phyloP scores from a whole-genome alignment of 92 coral and sea anemone species.

The Palythoa grandiflora region DNA sequence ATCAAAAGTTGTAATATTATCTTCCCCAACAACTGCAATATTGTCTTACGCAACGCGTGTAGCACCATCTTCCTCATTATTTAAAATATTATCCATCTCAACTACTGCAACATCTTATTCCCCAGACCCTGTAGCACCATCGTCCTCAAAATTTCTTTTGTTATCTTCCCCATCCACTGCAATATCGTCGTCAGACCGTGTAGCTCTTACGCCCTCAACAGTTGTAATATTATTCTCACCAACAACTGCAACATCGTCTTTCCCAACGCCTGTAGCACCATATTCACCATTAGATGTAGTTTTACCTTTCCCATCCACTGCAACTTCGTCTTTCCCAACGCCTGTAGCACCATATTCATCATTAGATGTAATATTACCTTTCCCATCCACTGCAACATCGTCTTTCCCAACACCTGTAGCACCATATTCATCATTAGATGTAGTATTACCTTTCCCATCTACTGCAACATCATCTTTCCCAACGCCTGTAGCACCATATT shows the following conservation, averaged over 20 bases:
- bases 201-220: neutral
- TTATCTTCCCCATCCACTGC: neutral
- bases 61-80: neutral
- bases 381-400: no score
- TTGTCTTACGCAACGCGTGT: neutral
- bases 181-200: neutral
- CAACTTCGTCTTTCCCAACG: no score
- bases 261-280: neutral
- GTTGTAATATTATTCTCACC: neutral
- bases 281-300: no score
- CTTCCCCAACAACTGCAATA: neutral
- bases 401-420: neutral
- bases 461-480: no score
- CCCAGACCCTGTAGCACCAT: neutral
- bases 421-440: no score
- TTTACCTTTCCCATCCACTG: no score
- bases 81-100: neutral
- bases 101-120: neutral
- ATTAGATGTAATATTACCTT: neutral
- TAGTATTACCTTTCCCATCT: no score
- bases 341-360: no score
- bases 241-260: neutral
- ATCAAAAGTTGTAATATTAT: neutral
- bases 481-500: no score
- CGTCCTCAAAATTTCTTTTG: neutral